Conservation (phyloP, 2,888 invertebrate genomes). For the Mesoligia furuncula region DNA sequence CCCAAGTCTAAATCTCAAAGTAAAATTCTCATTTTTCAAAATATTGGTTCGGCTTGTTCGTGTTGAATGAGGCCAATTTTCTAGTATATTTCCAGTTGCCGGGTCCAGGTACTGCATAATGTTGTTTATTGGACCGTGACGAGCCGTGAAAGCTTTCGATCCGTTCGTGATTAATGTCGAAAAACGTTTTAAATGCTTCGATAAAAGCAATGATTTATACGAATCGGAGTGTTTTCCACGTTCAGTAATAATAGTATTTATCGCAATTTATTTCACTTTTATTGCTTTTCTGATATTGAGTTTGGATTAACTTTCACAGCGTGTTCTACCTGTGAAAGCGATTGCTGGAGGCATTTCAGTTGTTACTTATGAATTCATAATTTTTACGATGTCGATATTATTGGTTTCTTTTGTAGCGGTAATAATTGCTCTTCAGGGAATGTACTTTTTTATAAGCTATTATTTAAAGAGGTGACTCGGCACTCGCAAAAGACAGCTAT, state of each 20-base stretch:
- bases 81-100: conserved; percentile 60
- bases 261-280: conserved; percentile 52
- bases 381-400: background rate
- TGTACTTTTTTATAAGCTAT: background rate
- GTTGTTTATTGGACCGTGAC: conserved; percentile 70
- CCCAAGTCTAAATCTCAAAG: conserved; percentile 54
- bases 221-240: conserved; percentile 43
- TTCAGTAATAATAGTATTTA: conserved; percentile 56
- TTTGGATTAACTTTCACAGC: conserved; percentile 42
- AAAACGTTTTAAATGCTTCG: conserved; percentile 71
- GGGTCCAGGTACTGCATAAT: conserved; percentile 61
- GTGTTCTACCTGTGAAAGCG: conserved; percentile 11
- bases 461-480: background rate
- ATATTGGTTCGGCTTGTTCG: conserved; percentile 59
- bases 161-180: conserved; percentile 72
- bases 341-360: conserved; percentile 4
- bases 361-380: conserved; percentile 10
- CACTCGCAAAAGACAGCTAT: no score
- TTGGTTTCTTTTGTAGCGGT: background rate
- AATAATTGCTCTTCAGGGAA: background rate
- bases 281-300: conserved; percentile 54
- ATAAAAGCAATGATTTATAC: conserved; percentile 64
- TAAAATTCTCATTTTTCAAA: conserved; percentile 48
- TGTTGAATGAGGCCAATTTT: conserved; percentile 65
- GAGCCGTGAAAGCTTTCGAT: conserved; percentile 73